Evolutionary conservation across 2,797 vertebrate species (phyloP).

Genomic region (Anguilla pacifica): DNA sequence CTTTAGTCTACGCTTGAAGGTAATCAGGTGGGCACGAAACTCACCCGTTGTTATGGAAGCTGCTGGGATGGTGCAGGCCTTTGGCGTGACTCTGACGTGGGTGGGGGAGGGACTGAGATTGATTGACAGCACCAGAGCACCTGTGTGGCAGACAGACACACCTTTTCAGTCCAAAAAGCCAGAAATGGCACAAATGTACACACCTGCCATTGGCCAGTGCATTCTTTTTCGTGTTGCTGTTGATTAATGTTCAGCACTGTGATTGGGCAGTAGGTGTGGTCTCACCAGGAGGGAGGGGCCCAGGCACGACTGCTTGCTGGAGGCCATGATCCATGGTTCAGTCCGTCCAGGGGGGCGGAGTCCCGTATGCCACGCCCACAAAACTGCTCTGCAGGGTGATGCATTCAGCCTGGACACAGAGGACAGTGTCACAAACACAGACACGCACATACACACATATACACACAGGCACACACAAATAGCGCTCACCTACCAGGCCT

Average conservation of each 20-base stretch:
- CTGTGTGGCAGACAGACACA: slow-evolving; percentile 54
- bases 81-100: slow-evolving; percentile 68
- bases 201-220: slow-evolving; percentile 28
- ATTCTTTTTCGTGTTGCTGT: not conserved
- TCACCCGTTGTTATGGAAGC: slow-evolving; percentile 79
- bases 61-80: slow-evolving; percentile 68
- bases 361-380: slow-evolving; percentile 87
- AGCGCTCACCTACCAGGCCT: not conserved
- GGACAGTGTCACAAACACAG: not conserved
- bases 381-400: slow-evolving; percentile 89
- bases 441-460: slow-evolving; percentile 20
- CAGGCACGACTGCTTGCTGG: slow-evolving; percentile 78
- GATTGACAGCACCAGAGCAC: slow-evolving; percentile 78
- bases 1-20: too few relatives aligned
- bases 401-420: slow-evolving; percentile 86
- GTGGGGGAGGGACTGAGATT: slow-evolving; percentile 69
- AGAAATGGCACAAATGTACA: too few relatives aligned
- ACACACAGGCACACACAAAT: slow-evolving; percentile 4
- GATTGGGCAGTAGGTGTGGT: not conserved
- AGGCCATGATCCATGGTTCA: slow-evolving; percentile 84
- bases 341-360: slow-evolving; percentile 82
- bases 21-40: slow-evolving; percentile 34
- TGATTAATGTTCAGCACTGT: slow-evolving; percentile 40
- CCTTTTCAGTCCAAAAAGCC: not conserved
- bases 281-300: slow-evolving; percentile 83